phyloP scores from a whole-genome alignment of 2,113 vertebrate genomes.

The Erythrocercus mccallii region DNA sequence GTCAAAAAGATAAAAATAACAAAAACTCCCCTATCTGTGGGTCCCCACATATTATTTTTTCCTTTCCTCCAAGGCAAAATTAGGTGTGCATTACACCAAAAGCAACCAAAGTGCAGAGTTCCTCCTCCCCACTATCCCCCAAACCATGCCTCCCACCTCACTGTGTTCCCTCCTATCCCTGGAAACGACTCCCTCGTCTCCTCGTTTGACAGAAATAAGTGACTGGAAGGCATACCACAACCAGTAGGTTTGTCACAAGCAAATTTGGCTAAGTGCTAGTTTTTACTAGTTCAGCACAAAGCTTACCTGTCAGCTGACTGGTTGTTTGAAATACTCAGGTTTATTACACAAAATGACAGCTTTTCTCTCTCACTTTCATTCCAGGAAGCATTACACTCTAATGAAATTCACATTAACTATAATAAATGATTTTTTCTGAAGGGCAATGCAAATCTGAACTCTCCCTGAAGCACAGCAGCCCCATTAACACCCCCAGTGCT shows the following conservation, averaged over 20 bases:
- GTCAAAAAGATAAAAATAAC: background rate
- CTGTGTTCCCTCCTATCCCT: background rate
- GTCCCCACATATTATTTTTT: background rate
- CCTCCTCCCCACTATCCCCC: background rate
- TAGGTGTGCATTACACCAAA: no score
- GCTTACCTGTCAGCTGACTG: background rate
- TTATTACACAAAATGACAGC: background rate
- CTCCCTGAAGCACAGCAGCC: background rate
- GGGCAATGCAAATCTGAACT: background rate
- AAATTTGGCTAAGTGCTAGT: background rate
- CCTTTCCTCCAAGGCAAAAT: background rate
- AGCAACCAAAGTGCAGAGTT: background rate
- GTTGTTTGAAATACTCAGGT: background rate
- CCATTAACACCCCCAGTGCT: background rate
- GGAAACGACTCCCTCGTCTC: background rate
- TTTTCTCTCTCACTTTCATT: background rate
- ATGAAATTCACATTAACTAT: background rate
- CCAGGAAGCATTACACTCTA: background rate
- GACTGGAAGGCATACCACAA: background rate
- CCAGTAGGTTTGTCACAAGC: background rate
- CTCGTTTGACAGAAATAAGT: background rate
- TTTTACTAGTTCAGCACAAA: background rate
- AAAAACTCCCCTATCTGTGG: background rate
- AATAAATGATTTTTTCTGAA: background rate
- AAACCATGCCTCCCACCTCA: background rate